A percentile compares a stretch with the other conserved stretches of the same genome.
These are phyloP conservation scores for Tinea semifulvella DNA, from an alignment of 2,888 invertebrate genomes.

Conservation along the genomic window DNA sequence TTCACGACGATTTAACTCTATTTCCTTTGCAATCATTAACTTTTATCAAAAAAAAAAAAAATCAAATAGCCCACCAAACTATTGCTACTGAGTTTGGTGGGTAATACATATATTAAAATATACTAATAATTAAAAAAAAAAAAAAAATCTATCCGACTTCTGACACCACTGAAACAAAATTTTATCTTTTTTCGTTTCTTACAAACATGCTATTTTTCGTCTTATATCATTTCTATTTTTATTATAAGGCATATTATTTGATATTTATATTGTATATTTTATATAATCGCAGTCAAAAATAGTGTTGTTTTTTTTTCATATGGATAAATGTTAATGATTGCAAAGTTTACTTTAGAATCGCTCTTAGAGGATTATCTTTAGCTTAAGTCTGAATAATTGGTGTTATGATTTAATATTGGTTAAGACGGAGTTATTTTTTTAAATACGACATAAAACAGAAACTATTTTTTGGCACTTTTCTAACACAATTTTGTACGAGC, in stretches of 20 bases:
- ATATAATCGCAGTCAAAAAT: neutral
- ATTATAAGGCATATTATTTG: too few species aligned
- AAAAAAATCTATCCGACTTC: too few species aligned
- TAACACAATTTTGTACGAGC: slow-evolving; percentile 7
- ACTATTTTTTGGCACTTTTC: slow-evolving; percentile 16
- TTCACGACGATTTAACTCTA: slow-evolving; percentile 19
- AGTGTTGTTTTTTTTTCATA: neutral
- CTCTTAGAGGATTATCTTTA: slow-evolving; percentile 44
- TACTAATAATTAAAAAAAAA: too few species aligned
- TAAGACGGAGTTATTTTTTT: slow-evolving; percentile 28
- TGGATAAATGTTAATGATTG: slow-evolving; percentile 35
- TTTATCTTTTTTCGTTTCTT: too few species aligned
- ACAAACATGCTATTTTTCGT: too few species aligned
- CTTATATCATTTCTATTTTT: too few species aligned
- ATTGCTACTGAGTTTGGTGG: too few species aligned
- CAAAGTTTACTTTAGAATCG: slow-evolving; percentile 41
- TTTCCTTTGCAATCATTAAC: slow-evolving; percentile 9
- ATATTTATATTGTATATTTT: too few species aligned
- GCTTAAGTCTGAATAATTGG: slow-evolving; percentile 48
- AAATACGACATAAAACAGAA: neutral
- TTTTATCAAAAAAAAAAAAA: too few species aligned
- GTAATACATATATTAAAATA: too few species aligned
- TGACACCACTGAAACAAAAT: too few species aligned
- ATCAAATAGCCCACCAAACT: too few species aligned
- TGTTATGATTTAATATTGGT: slow-evolving; percentile 35